These are phyloP conservation scores for Drosophila funebris DNA, from an alignment of 1,140 invertebrate genomes.

Conservation along the genomic window DNA sequence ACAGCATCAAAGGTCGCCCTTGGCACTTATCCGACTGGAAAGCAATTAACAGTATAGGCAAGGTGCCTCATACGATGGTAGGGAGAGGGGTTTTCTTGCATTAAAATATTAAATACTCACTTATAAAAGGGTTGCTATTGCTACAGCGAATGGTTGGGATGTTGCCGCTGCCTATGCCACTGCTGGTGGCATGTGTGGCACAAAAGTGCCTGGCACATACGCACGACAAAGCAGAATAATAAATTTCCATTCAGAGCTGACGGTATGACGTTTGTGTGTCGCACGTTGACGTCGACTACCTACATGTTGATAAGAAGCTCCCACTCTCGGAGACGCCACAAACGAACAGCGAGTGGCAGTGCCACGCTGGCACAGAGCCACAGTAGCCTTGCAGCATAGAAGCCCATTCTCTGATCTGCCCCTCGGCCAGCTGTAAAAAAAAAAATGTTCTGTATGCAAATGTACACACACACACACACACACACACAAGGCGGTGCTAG, in stretches of 20 bases:
- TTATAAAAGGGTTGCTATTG: conserved; percentile 38
- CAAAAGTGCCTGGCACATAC: conserved; percentile 51
- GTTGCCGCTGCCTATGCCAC: neutral
- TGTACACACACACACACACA: conserved; percentile 38
- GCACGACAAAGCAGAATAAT: conserved; percentile 81
- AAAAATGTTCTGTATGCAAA: conserved; percentile 28
- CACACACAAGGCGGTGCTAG: conserved; percentile 36
- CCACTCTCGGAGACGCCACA: neutral
- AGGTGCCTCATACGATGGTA: neutral
- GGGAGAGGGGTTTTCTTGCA: conserved; percentile 14
- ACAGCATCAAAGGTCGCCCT: conserved; percentile 71
- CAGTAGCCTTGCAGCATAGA: conserved; percentile 25
- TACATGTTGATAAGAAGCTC: conserved; percentile 69
- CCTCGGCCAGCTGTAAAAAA: conserved; percentile 27
- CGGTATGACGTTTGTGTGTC: conserved; percentile 66
- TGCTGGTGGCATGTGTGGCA: conserved; percentile 21
- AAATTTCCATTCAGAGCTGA: conserved; percentile 75
- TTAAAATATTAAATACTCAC: conserved; percentile 46
- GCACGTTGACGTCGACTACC: conserved; percentile 50
- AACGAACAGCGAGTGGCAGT: neutral
- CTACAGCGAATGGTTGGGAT: too few species aligned
- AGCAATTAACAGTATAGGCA: conserved; percentile 65
- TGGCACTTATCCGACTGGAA: conserved; percentile 53
- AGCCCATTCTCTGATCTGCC: conserved; percentile 35
- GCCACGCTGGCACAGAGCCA: neutral